These are phyloP conservation scores for Ailurus styani DNA, from an alignment of 2,113 vertebrate species.

Conservation along the genomic window DNA sequence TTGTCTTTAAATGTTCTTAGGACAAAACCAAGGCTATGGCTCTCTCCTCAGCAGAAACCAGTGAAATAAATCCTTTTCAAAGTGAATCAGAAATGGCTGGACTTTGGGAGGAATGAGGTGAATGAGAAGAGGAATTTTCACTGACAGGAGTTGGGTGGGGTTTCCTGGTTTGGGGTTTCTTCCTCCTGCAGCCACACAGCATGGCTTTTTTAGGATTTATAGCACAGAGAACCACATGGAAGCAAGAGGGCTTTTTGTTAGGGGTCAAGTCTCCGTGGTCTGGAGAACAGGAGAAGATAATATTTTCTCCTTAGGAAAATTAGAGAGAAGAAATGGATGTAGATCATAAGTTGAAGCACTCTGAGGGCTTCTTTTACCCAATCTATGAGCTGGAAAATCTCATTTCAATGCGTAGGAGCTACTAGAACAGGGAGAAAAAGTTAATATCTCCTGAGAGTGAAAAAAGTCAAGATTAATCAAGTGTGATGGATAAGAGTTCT, in stretches of 20 bases:
- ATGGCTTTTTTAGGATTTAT: neutral
- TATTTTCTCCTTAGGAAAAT: constrained; percentile 14
- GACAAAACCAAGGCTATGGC: neutral
- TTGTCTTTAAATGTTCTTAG: constrained; percentile 1
- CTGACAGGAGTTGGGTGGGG: neutral
- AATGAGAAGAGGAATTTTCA: neutral
- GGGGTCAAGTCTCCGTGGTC: neutral
- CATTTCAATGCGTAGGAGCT: neutral
- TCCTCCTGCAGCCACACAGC: neutral
- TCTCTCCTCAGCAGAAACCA: neutral
- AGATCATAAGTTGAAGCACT: neutral
- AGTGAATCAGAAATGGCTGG: neutral
- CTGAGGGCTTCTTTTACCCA: neutral
- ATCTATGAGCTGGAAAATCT: neutral
- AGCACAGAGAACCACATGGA: neutral
- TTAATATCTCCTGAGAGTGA: neutral
- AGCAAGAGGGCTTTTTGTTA: neutral
- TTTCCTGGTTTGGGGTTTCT: neutral
- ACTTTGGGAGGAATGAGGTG: neutral
- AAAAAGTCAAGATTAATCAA: constrained; percentile 13
- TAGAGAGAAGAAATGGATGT: neutral
- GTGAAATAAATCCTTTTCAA: neutral
- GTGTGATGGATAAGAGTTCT: neutral
- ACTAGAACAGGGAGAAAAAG: neutral
- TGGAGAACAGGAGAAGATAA: neutral